phyloP scores from a whole-genome alignment of 2,113 vertebrate species.

The Rhinichthys klamathensis region DNA sequence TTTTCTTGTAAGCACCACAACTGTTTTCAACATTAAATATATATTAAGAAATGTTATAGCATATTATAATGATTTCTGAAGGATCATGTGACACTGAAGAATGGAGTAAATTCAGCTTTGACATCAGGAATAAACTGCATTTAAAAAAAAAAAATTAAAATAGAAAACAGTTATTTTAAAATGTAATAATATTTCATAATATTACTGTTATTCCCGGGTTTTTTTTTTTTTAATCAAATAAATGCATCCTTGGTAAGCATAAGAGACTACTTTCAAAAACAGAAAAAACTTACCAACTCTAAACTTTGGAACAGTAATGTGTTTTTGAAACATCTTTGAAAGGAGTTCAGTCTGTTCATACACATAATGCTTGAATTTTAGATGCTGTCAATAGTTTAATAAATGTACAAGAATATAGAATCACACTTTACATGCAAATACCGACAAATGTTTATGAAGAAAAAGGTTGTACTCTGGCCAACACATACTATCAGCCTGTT shows the following conservation, averaged over 20 bases:
- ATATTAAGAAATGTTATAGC: neutral
- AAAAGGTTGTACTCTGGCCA: neutral
- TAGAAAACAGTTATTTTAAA: no score
- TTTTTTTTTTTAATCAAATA: no score
- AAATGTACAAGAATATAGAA: neutral
- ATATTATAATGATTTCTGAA: neutral
- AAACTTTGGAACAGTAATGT: neutral
- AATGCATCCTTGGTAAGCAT: no score
- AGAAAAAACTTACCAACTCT: neutral
- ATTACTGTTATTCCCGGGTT: no score
- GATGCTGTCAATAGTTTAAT: neutral
- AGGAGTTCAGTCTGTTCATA: neutral
- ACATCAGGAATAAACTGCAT: no score
- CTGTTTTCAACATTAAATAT: no score
- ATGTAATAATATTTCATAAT: no score
- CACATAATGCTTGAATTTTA: neutral
- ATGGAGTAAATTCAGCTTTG: neutral
- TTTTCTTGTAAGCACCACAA: no score
- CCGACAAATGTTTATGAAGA: neutral
- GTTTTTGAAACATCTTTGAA: neutral
- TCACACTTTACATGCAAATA: neutral
- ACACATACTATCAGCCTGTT: neutral
- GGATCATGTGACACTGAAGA: neutral
- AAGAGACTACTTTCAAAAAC: neutral
- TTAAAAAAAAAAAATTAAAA: no score